phyloP scores from a whole-genome alignment of 2,797 vertebrate species.

The Ataeniobius toweri region DNA sequence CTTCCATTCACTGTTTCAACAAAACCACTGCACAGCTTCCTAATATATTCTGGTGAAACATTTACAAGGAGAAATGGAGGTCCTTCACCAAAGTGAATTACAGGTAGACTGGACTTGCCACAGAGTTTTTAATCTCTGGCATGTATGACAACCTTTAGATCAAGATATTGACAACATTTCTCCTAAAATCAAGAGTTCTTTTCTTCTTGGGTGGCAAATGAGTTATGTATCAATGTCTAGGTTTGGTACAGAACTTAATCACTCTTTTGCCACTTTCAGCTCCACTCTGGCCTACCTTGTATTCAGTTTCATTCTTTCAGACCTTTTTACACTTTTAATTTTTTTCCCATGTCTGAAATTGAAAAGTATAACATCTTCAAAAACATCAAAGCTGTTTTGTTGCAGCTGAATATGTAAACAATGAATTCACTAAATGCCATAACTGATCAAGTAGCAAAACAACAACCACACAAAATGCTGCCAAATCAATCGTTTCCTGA shows the following conservation, averaged over 20 bases:
- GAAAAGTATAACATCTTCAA: not conserved
- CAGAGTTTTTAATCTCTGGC: not conserved
- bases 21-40: not conserved
- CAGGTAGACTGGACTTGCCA: not conserved
- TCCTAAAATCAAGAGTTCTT: not conserved
- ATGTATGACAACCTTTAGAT: not conserved
- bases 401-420: not conserved
- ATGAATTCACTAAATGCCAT: not conserved
- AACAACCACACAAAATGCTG: constrained; percentile 8
- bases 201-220: not conserved
- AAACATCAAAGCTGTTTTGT: not conserved
- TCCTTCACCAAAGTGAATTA: not conserved
- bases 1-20: not conserved
- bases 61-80: not conserved
- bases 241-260: no score
- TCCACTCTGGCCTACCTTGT: no score
- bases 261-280: no score
- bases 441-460: constrained; percentile 4
- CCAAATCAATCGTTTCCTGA: constrained; percentile 13
- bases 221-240: not conserved
- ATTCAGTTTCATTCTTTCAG: no score
- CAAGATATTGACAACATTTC: not conserved
- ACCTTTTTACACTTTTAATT: not conserved
- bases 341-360: no score
- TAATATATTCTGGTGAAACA: not conserved